Evolutionary conservation across 2,888 invertebrate genomes (phyloP).

Genomic region (Beris morrisii): DNA sequence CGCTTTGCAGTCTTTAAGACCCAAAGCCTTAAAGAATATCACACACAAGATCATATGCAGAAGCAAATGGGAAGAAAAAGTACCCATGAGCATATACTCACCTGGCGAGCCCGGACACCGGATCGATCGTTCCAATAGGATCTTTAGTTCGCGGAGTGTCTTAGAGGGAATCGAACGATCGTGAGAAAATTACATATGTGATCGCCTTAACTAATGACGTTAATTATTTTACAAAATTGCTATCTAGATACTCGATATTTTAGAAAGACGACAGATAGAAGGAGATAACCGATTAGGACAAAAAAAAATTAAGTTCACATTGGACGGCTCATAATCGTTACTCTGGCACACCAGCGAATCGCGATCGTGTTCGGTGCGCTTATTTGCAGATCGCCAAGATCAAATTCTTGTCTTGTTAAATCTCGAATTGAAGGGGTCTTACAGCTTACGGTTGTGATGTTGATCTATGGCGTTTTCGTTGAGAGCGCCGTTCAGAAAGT

Average conservation of each 20-base stretch:
- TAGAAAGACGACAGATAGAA: too few species aligned
- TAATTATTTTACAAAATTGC: conserved; percentile 37
- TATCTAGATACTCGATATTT: not conserved
- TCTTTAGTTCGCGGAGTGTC: not conserved
- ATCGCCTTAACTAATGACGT: conserved; percentile 39
- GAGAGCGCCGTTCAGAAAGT: conserved; percentile 15
- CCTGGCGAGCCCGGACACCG: not conserved
- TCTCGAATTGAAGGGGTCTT: conserved; percentile 20
- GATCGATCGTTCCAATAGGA: not conserved
- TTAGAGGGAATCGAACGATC: conserved; percentile 27
- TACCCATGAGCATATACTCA: not conserved
- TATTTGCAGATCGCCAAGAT: conserved; percentile 30
- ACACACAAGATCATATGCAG: not conserved
- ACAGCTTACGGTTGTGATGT: conserved; percentile 11
- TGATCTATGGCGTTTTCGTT: conserved; percentile 10
- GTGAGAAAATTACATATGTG: conserved; percentile 40
- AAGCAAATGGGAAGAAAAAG: not conserved
- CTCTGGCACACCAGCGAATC: conserved; percentile 3
- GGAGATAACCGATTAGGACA: too few species aligned
- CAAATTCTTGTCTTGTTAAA: conserved; percentile 29
- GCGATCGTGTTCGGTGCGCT: not conserved
- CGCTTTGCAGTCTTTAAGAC: conserved; percentile 1
- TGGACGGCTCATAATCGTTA: conserved; percentile 12
- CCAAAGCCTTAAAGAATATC: too few species aligned
- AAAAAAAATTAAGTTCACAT: too few species aligned